phyloP scores from a whole-genome alignment of 2,797 vertebrate genomes.

The Monodelphis domestica region DNA sequence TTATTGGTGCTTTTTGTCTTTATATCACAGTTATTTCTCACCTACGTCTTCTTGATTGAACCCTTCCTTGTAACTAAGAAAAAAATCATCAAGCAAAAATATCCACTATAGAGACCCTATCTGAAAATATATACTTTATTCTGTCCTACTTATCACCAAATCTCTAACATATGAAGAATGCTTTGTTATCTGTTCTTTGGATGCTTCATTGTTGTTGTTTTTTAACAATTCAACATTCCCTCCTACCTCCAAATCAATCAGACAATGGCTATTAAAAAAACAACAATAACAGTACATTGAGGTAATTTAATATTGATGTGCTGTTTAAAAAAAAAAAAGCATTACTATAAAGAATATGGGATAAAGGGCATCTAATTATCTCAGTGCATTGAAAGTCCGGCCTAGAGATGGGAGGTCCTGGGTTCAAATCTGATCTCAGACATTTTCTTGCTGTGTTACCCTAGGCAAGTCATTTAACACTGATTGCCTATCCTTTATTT shows the following conservation, averaged over 20 bases:
- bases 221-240: not conserved
- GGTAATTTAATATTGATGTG: not conserved
- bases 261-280: not conserved
- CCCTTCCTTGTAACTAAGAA: not conserved
- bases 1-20: not conserved
- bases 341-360: not conserved
- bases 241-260: not conserved
- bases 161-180: not conserved
- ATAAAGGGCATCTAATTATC: no score
- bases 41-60: not conserved
- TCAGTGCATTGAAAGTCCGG: no score
- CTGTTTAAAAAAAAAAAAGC: not conserved
- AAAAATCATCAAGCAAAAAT: not conserved
- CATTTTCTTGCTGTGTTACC: no score
- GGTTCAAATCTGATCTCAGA: no score
- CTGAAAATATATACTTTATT: not conserved
- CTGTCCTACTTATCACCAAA: not conserved
- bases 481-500: no score
- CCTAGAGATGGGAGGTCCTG: no score
- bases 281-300: not conserved
- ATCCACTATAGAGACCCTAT: not conserved
- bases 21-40: not conserved
- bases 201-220: not conserved
- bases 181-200: not conserved
- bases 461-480: no score